Evolutionary conservation across 2,113 vertebrate genomes (phyloP).

Genomic region (Chrysochloris asiatica): DNA sequence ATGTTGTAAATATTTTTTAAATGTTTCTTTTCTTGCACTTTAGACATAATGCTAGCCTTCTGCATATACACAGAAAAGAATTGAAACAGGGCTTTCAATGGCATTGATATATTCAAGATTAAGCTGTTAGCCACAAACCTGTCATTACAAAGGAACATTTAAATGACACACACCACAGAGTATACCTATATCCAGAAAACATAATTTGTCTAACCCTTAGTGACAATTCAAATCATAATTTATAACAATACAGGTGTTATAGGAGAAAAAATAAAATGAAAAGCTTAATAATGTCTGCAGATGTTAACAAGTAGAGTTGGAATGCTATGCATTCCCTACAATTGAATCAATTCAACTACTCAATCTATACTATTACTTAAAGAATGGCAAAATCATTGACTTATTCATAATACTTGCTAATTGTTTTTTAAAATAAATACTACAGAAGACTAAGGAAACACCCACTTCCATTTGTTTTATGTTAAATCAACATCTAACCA

Average conservation of each 20-base stretch:
- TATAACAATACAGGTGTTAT: constrained; percentile 74
- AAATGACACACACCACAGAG: constrained; percentile 26
- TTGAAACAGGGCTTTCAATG: constrained; percentile 56
- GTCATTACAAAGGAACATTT: constrained; percentile 44
- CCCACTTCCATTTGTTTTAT: constrained; percentile 92
- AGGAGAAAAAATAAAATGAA: constrained; percentile 77
- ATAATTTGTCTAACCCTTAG: constrained; percentile 61
- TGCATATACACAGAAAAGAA: constrained; percentile 20
- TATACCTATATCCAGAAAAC: constrained; percentile 49
- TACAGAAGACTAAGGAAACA: constrained; percentile 87
- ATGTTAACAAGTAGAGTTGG: constrained; percentile 76
- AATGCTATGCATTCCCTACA: constrained; percentile 79
- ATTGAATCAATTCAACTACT: constrained; percentile 81
- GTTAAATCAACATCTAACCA: constrained; percentile 91
- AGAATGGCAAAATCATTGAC: constrained; percentile 83
- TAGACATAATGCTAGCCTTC: constrained; percentile 24
- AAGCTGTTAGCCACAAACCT: constrained; percentile 63
- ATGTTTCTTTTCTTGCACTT: constrained; percentile 45
- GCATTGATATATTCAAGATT: constrained; percentile 61
- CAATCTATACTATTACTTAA: constrained; percentile 82
- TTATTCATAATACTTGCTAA: constrained; percentile 85
- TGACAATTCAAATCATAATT: constrained; percentile 67
- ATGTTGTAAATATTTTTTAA: constrained; percentile 49
- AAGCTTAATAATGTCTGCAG: constrained; percentile 78
- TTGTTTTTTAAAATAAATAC: constrained; percentile 87